Conservation (phyloP, 2,113 vertebrate genomes). For the Siniperca chuatsi region DNA sequence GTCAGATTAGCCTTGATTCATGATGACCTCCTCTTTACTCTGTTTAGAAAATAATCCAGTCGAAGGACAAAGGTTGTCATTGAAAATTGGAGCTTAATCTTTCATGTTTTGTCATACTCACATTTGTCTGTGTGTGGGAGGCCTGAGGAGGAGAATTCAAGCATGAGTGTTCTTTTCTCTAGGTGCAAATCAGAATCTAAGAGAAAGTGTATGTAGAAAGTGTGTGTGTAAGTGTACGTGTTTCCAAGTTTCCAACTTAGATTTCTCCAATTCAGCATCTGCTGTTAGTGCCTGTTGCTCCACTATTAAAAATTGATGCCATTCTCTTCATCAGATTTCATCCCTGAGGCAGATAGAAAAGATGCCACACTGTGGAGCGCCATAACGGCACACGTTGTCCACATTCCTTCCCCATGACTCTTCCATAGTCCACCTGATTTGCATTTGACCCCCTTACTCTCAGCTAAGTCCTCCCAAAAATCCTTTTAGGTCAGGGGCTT, state of each 20-base stretch:
- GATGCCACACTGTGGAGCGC: constrained; percentile 10
- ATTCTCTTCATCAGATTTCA: constrained; percentile 33
- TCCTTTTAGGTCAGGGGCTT: constrained; percentile 57
- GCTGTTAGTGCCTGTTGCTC: not conserved
- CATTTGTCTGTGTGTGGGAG: constrained; percentile 32
- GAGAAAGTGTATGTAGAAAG: not conserved
- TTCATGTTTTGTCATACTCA: constrained; percentile 23
- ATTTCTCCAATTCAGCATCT: not conserved
- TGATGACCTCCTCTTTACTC: not conserved
- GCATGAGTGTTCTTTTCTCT: not conserved
- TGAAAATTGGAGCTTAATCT: constrained; percentile 17
- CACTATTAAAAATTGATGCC: not conserved
- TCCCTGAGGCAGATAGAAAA: constrained; percentile 9
- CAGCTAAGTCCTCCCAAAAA: constrained; percentile 44
- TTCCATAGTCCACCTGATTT: constrained; percentile 56
- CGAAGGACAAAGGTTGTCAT: constrained; percentile 7
- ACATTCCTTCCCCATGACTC: constrained; percentile 52
- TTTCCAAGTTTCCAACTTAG: not conserved
- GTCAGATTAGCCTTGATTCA: not conserved
- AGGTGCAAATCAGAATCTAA: constrained; percentile 19
- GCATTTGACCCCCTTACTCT: constrained; percentile 52
- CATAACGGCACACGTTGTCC: constrained; percentile 42
- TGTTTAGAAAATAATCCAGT: not conserved
- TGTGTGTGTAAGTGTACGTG: not conserved
- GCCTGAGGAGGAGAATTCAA: constrained; percentile 47